Base-by-base conservation (phyloP, 2,113 vertebrate genomes). In the Larimichthys polyactis region DNA sequence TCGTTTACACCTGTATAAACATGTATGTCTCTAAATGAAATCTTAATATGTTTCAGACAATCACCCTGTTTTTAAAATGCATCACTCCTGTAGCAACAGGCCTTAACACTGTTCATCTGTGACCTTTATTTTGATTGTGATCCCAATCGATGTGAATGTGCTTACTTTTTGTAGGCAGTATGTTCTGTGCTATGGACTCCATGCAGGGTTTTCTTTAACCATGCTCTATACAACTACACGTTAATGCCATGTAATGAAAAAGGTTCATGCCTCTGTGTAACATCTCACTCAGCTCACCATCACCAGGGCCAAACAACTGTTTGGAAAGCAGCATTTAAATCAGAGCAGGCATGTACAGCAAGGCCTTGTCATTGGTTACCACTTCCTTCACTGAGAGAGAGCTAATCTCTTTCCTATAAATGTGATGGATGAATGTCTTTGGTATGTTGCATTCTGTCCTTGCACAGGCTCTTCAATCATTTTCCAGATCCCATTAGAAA, bases 261-360 rank as follows among this genome's bases (percentile, higher is more conserved):
- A 44, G 32, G 29, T 54, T 29, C 32, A 8, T 46, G 6, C 5
- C 10, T 14, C 10, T 19, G 27, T 27, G 20, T 40, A 16, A 75
- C 2, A 11, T 24, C n/a, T 59, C n/a, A 24, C n/a, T 71, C 19
- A 3, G 12, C 51, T 44, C 63, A 65, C 16, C 59, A 11, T 62
- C 19, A 9, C 44, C n/a, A 58, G 69, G n/a, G 36, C 24, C 12
- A 27, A 20, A 15, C 19, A 51, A 43, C 20, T 11, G 32, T 72
- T 55, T 49, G 9, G 5, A 49, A 70, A 82, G 40, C 32, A 63
- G 55, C 19, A 62, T 44, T 40, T 81, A 14, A 75, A 55, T 74
- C 11, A 44, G 17, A 19, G 68, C 48, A 49, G n/a, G 43, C 62
- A 12, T 57, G 20, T 14, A 48, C 36, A 52, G 55, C 29, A 27